Percentiles rank a stretch among this genome's conserved stretches.
phyloP scores from a whole-genome alignment of 1,140 invertebrate species.

The Acromyrmex heyeri region DNA sequence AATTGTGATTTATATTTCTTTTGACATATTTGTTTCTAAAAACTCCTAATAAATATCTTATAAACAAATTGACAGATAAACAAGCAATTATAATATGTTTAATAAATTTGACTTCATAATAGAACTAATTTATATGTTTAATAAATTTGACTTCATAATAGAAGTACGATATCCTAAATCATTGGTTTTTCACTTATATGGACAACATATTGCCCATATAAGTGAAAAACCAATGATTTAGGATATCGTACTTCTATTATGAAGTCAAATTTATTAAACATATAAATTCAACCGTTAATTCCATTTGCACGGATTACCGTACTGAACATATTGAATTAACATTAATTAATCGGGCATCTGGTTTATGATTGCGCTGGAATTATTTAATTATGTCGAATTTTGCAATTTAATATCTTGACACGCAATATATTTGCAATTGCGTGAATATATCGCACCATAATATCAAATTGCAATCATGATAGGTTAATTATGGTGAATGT shows the following conservation, averaged over 20 bases:
- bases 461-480: constrained; percentile 25
- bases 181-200: background rate
- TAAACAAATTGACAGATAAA: background rate
- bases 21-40: background rate
- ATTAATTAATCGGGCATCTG: constrained; percentile 46
- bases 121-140: background rate
- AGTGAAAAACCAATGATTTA: background rate
- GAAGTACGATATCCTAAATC: background rate
- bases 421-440: constrained; percentile 26
- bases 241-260: background rate
- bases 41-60: background rate
- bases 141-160: constrained; percentile 32
- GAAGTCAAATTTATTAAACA: constrained; percentile 37
- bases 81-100: background rate
- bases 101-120: too few relatives aligned
- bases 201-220: background rate
- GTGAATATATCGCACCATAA: constrained; percentile 23
- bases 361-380: constrained; percentile 40
- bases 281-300: constrained; percentile 46
- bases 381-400: constrained; percentile 57
- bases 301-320: background rate
- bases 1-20: too few relatives aligned
- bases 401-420: constrained; percentile 50
- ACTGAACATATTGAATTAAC: constrained; percentile 50
- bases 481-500: constrained; percentile 21